Conservation (phyloP, 2,888 invertebrate species). For the Eilema depressum region DNA sequence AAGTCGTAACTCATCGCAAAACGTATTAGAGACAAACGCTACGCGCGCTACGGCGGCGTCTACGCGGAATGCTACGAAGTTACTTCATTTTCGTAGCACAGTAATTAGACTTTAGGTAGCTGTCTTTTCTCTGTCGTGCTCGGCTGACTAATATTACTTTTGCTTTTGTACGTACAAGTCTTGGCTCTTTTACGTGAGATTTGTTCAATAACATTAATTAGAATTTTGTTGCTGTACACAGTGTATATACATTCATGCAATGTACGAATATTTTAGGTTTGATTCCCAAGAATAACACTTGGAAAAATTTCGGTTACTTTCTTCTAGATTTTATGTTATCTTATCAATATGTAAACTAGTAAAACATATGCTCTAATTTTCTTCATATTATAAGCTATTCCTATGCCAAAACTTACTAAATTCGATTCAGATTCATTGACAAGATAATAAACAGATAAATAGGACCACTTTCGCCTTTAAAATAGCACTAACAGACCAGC, state of each 20-base stretch:
- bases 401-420: no score
- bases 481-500: no score
- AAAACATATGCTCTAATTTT: no score
- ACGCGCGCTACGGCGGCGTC: conserved; percentile 49
- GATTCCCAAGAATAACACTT: no score
- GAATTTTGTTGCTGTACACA: conserved; percentile 33
- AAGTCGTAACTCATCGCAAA: conserved; percentile 62
- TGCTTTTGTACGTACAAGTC: conserved; percentile 50
- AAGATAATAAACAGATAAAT: no score
- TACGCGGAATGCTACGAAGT: conserved; percentile 53
- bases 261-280: not conserved
- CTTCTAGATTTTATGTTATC: not conserved
- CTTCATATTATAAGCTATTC: no score
- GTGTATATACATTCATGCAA: not conserved
- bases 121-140: conserved; percentile 55
- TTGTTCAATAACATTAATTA: conserved; percentile 52
- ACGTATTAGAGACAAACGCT: conserved; percentile 63
- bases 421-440: no score
- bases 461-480: no score
- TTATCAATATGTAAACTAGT: not conserved
- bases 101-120: conserved; percentile 64
- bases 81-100: conserved; percentile 61
- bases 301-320: no score
- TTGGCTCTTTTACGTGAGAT: conserved; percentile 47
- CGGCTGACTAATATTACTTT: conserved; percentile 59